Percentiles rank a stretch among this genome's conserved stretches.
phyloP scores from a whole-genome alignment of 2,113 vertebrate genomes.

The Carassius gibelio region DNA sequence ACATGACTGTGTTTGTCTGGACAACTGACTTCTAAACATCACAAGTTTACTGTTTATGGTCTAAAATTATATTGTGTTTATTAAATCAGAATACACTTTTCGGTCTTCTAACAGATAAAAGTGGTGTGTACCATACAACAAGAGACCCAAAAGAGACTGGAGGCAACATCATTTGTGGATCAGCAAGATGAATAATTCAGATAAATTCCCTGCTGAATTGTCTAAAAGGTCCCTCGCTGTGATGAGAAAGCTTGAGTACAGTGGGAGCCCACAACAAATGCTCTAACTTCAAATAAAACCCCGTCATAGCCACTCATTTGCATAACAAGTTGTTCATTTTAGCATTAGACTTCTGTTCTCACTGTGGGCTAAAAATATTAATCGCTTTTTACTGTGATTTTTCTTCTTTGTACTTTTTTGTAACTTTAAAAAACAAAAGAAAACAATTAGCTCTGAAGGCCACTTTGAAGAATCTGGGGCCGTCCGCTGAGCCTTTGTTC shows the following conservation, averaged over 20 bases:
- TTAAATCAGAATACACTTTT: constrained; percentile 7
- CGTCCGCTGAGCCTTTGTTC: constrained; percentile 28
- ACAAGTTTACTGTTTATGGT: neutral
- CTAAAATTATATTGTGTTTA: neutral
- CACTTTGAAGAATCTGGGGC: constrained; percentile 55
- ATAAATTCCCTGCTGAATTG: constrained; percentile 74
- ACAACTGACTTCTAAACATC: neutral
- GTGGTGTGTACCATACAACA: constrained; percentile 60
- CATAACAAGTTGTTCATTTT: constrained; percentile 72
- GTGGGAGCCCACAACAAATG: constrained; percentile 75
- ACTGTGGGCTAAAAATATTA: constrained; percentile 61
- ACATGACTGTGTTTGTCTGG: neutral
- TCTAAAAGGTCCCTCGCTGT: constrained; percentile 76
- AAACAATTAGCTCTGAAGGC: constrained; percentile 67
- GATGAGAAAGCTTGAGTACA: constrained; percentile 72
- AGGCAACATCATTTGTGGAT: constrained; percentile 71
- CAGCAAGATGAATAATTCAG: constrained; percentile 78
- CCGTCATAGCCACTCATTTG: constrained; percentile 72
- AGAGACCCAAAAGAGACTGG: constrained; percentile 71
- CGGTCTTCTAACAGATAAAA: constrained; percentile 15
- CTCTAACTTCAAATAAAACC: constrained; percentile 72
- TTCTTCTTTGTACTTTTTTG: constrained; percentile 36
- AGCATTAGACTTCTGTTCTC: constrained; percentile 66
- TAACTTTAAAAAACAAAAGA: constrained; percentile 65
- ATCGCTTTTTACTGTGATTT: constrained; percentile 63